Conservation (phyloP, 2,113 vertebrate species). For the Vicugna pacos region DNA sequence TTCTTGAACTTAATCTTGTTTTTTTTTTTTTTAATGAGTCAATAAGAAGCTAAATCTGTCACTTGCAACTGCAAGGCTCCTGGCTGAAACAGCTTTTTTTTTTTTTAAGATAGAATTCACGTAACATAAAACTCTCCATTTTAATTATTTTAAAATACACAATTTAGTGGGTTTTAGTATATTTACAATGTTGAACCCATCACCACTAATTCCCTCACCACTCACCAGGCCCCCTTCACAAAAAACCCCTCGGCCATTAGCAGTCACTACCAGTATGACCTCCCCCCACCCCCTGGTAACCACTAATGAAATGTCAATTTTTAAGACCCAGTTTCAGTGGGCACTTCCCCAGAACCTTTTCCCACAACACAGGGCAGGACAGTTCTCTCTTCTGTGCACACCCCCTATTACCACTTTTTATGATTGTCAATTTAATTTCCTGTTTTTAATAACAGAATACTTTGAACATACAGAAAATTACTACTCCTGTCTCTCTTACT, state of each 20-base stretch:
- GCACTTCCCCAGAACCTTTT: background rate
- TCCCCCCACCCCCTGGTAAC: rapidly evolving
- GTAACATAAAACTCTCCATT: background rate
- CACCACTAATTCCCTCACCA: background rate
- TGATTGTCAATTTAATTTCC: background rate
- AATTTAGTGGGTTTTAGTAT: background rate
- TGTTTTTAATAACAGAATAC: background rate
- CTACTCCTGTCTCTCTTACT: background rate
- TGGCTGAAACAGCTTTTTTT: background rate
- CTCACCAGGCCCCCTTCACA: background rate
- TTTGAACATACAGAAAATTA: background rate
- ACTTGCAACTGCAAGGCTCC: background rate
- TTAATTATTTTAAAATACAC: background rate
- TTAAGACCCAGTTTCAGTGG: background rate
- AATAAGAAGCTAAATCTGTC: background rate
- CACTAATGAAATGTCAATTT: background rate
- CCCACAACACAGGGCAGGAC: background rate
- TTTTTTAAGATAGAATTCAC: background rate
- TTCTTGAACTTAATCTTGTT: background rate
- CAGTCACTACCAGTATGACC: background rate
- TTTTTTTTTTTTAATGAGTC: background rate
- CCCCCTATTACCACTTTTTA: background rate
- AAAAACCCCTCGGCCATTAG: background rate
- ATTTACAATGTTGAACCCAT: background rate
- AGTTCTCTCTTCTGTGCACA: background rate